Evolutionary conservation across 2,797 vertebrate species (phyloP).

Genomic region (Parauchenoglanis punctatus): DNA sequence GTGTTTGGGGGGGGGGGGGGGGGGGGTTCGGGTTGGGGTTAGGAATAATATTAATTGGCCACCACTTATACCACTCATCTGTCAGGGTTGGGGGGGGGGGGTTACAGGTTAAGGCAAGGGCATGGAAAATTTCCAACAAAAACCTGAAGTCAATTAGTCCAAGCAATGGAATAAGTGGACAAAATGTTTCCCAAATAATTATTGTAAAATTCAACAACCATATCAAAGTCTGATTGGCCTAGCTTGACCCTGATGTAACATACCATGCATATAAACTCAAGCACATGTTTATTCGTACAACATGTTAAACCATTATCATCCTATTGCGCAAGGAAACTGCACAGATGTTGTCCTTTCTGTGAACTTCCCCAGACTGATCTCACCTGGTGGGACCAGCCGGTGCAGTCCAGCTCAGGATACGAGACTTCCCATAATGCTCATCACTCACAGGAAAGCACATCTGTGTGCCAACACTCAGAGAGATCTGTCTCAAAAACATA

Average conservation of each 20-base stretch:
- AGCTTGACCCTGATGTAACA: background rate
- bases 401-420: conserved; percentile 19
- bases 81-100: too few relatives aligned
- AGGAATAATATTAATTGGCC: too few relatives aligned
- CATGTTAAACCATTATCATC: background rate
- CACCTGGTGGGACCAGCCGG: conserved; percentile 5
- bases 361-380: conserved; percentile 19
- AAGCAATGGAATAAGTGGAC: background rate
- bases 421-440: conserved; percentile 26
- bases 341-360: conserved; percentile 24
- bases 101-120: background rate
- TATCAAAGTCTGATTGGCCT: conserved; percentile 3
- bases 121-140: background rate
- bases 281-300: background rate
- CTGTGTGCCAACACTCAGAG: conserved; percentile 20
- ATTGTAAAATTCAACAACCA: background rate
- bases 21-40: too few relatives aligned
- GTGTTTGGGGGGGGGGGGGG: too few relatives aligned
- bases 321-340: background rate
- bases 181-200: background rate
- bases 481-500: conserved; percentile 20
- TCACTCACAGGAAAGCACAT: conserved; percentile 34
- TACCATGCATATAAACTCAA: background rate
- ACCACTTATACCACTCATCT: too few relatives aligned
- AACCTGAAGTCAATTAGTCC: background rate